A percentile compares a stretch with the other conserved stretches of the same genome.
Conservation (phyloP, 1,140 invertebrate species). For the Macrobrachium rosenbergii region DNA sequence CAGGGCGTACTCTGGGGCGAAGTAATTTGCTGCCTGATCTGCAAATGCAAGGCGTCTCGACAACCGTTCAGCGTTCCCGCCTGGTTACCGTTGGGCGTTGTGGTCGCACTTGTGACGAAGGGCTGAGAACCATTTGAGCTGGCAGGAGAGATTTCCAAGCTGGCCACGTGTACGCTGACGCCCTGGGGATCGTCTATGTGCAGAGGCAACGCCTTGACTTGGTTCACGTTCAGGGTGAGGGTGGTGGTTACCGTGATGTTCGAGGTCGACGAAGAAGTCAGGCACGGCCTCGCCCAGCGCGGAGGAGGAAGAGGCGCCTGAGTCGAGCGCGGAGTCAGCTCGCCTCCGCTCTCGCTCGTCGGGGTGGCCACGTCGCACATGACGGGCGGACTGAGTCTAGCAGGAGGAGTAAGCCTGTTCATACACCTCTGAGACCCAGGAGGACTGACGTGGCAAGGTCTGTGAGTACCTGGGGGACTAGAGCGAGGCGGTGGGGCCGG, state of each 20-base stretch:
- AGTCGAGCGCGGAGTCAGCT: slow-evolving; percentile 3
- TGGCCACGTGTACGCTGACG: slow-evolving; percentile 58
- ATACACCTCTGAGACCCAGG: slow-evolving; percentile 32
- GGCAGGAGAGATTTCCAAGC: slow-evolving; percentile 56
- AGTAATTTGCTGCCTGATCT: slow-evolving; percentile 62
- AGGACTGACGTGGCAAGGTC: slow-evolving; percentile 44
- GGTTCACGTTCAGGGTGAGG: slow-evolving; percentile 84
- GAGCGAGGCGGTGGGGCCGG: slow-evolving; percentile 68
- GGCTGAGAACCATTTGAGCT: slow-evolving; percentile 12
- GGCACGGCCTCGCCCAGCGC: slow-evolving; percentile 74
- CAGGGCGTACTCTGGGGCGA: slow-evolving; percentile 66
- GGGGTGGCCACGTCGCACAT: slow-evolving; percentile 25
- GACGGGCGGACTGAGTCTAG: slow-evolving; percentile 50
- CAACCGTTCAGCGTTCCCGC: slow-evolving; percentile 42
- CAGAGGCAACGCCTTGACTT: slow-evolving; percentile 71
- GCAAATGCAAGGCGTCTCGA: slow-evolving; percentile 55
- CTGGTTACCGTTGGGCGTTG: slow-evolving; percentile 21
- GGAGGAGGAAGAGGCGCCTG: slow-evolving; percentile 77
- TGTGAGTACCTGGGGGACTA: slow-evolving; percentile 51
- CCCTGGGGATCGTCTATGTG: slow-evolving; percentile 51
- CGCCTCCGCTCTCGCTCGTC: slow-evolving; percentile 36
- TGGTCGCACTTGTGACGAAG: slow-evolving; percentile 4
- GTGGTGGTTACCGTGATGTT: slow-evolving; percentile 87
- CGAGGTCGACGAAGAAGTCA: slow-evolving; percentile 70
- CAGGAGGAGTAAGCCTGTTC: slow-evolving; percentile 52